These are phyloP conservation scores for Rhagium mordax DNA, from an alignment of 2,888 invertebrate genomes.

Conservation along the genomic window DNA sequence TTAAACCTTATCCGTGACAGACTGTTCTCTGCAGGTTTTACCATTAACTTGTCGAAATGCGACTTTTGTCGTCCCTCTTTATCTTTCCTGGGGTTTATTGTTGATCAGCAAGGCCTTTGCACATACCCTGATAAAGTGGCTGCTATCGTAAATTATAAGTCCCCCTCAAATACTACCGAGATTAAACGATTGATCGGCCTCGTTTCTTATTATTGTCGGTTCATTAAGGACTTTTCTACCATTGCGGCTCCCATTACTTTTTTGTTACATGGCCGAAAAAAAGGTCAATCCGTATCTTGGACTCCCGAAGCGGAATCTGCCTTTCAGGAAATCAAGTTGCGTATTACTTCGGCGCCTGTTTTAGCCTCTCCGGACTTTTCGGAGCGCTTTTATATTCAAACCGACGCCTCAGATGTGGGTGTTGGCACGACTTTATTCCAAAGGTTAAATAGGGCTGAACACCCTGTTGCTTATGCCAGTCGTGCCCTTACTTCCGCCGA, in stretches of 20 bases:
- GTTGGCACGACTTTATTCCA: slow-evolving; percentile 39
- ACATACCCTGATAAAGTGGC: neutral
- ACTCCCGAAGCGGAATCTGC: slow-evolving; percentile 39
- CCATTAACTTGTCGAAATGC: neutral
- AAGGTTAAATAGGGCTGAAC: slow-evolving; percentile 34
- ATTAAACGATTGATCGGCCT: too few relatives aligned
- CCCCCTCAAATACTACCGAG: too few relatives aligned
- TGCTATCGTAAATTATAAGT: too few relatives aligned
- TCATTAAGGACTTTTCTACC: slow-evolving; percentile 36
- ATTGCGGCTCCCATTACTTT: slow-evolving; percentile 39
- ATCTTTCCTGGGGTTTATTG: neutral
- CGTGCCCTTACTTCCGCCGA: slow-evolving; percentile 41
- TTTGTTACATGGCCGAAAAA: slow-evolving; percentile 38
- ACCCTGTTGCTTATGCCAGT: slow-evolving; percentile 41
- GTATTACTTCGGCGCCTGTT: slow-evolving; percentile 41
- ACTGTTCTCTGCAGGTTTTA: neutral
- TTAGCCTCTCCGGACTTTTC: slow-evolving; percentile 46
- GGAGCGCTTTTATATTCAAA: slow-evolving; percentile 38
- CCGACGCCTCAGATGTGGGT: slow-evolving; percentile 49
- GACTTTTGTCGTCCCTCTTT: neutral
- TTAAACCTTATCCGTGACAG: neutral
- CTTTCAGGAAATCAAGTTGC: slow-evolving; percentile 43
- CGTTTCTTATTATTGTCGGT: neutral
- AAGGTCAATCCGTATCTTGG: slow-evolving; percentile 45
- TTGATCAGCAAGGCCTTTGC: neutral